These are phyloP conservation scores for Tor tambroides DNA, from an alignment of 2,113 vertebrate genomes.

Conservation along the genomic window DNA sequence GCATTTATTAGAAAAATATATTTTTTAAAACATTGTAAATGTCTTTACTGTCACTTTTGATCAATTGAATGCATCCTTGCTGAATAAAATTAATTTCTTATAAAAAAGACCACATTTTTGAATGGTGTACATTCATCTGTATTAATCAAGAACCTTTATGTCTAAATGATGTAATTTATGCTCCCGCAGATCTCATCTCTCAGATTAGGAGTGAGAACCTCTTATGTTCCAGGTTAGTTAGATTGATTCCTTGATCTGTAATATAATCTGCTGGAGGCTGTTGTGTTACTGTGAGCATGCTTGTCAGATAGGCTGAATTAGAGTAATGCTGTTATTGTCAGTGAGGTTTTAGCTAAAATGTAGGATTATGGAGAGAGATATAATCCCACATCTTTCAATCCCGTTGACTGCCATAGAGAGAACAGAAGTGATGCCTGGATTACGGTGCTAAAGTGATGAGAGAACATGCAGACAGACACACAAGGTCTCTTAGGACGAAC, in stretches of 20 bases:
- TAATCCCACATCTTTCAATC: conserved; percentile 44
- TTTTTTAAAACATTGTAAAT: neutral
- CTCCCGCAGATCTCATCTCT: neutral
- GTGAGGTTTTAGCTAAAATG: conserved; percentile 15
- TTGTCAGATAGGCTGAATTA: conserved; percentile 33
- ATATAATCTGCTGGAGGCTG: neutral
- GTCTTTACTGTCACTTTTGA: too few species aligned
- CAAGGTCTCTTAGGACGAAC: neutral
- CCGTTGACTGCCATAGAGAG: conserved; percentile 6
- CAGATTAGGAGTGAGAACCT: neutral
- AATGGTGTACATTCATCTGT: neutral
- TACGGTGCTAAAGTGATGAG: neutral
- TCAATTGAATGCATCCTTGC: neutral
- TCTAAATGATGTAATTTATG: neutral
- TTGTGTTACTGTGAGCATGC: neutral
- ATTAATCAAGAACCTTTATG: neutral
- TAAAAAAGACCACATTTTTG: neutral
- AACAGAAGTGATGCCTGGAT: conserved; percentile 31
- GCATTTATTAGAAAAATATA: neutral
- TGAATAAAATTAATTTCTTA: neutral
- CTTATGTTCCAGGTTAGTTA: conserved; percentile 4
- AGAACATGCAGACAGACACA: neutral
- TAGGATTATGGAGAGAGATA: conserved; percentile 35
- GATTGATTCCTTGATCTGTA: conserved; percentile 4
- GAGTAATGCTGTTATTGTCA: conserved; percentile 42